Conservation (phyloP, 2,888 invertebrate species). For the Macaria notata region DNA sequence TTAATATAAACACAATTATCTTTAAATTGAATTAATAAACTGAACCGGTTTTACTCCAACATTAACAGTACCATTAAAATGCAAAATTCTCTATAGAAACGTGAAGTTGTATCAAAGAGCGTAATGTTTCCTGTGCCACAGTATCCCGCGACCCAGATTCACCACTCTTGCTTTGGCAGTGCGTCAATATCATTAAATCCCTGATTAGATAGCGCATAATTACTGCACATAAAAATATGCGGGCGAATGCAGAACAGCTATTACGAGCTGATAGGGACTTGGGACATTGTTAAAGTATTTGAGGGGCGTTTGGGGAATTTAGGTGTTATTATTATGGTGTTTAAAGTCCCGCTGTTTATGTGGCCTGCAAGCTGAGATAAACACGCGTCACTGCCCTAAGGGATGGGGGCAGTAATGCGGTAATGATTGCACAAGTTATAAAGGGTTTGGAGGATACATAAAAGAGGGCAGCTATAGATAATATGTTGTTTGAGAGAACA, state of each 20-base stretch:
- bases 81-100: too few species aligned
- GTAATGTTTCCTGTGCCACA: too few species aligned
- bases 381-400: not conserved
- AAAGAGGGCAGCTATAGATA: too few species aligned
- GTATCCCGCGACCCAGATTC: slow-evolving; percentile 2
- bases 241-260: slow-evolving; percentile 11
- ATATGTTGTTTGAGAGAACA: too few species aligned
- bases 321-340: slow-evolving; percentile 9
- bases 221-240: slow-evolving; percentile 1
- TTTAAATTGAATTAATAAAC: too few species aligned
- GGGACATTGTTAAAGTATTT: not conserved
- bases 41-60: too few species aligned
- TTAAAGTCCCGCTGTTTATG: not conserved
- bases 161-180: slow-evolving; percentile 5
- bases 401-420: too few species aligned
- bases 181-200: slow-evolving; percentile 9
- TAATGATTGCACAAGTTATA: too few species aligned
- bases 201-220: slow-evolving; percentile 8
- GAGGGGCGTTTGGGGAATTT: slow-evolving; percentile 4
- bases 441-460: too few species aligned
- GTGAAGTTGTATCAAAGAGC: too few species aligned
- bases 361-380: not conserved
- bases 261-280: not conserved
- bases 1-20: too few species aligned
- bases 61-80: too few species aligned